Percentiles rank a stretch among this genome's conserved stretches.
phyloP scores from a whole-genome alignment of 2,797 vertebrate species.

The Lateolabrax maculatus region DNA sequence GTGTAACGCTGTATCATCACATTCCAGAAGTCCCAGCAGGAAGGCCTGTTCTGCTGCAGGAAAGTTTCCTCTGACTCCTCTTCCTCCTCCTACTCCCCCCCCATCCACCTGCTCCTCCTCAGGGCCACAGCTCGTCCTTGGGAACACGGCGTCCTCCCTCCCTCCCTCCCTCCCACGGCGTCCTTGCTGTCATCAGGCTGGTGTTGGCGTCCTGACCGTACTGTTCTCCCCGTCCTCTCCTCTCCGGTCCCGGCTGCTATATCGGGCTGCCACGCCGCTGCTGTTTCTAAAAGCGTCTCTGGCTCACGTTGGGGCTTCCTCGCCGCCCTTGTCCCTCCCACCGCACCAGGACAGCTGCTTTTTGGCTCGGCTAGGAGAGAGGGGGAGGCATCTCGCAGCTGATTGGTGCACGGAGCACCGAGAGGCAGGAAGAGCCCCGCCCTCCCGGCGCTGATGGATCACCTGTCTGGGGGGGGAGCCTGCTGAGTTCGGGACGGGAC shows the following conservation, averaged over 20 bases:
- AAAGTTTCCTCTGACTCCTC: not conserved
- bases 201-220: conserved; percentile 31
- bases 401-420: conserved; percentile 52
- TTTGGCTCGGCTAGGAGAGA: conserved; percentile 10
- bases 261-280: conserved; percentile 24
- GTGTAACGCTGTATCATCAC: not conserved
- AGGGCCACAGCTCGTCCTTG: conserved; percentile 40
- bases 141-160: conserved; percentile 3
- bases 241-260: conserved; percentile 33
- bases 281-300: conserved; percentile 59
- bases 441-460: conserved; percentile 63
- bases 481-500: conserved; percentile 30
- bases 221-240: conserved; percentile 33
- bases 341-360: conserved; percentile 50
- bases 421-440: conserved; percentile 19
- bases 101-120: conserved; percentile 17
- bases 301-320: conserved; percentile 30
- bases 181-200: conserved; percentile 47
- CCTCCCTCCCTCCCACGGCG: conserved; percentile 20
- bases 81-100: not conserved
- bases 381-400: conserved; percentile 13
- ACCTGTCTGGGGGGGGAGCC: conserved; percentile 52
- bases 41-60: not conserved
- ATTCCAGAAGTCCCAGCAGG: not conserved
- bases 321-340: conserved; percentile 61